Evolutionary conservation across 1,140 invertebrate genomes (phyloP), one percentile per base, ranked within the genome.

Genomic region (Drosophila kikkawai): DNA sequence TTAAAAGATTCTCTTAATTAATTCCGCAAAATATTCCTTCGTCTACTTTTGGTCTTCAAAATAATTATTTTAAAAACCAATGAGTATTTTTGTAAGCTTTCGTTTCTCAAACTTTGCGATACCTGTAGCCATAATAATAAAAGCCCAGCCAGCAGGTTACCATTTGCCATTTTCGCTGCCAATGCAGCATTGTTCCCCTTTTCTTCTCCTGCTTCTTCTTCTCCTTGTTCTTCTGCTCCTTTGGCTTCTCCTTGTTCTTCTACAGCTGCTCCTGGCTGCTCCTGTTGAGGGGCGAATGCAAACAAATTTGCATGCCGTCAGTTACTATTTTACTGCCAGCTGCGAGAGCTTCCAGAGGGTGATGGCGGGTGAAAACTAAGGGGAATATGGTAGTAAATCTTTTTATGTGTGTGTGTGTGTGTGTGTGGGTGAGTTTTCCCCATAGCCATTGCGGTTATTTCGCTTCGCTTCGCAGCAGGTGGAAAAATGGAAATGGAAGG

Each of bases 301-400:
- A 90, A 90, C 85, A 90, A 90, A 90, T 90, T 90, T 90, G 85
- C 85, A 90, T 90, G 85, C 85, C 85, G 85, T 90, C 85, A 90
- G 85, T 90, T 90, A 90, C 79, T 90, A 90, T 90, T 90, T 90
- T 90, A 88, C 84, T 87, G 84, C 84, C 84, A 87, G 80, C 84
- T 87, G 84, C 73, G 79, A 56, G 71, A 64, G 36, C 34, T 77
- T 53, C 79, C 75, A 50, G 19, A 56, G 66, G 60, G 41, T 15
- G 79, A 19, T 13, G 51, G 15, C 17, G 47, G 44, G 11, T 26
- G 42, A 42, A 36, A 36, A 29, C 19, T 15, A 5, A 29, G 51
- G 47, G 39, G 73, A 51, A 50, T 61, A 66, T 66, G 60, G 85
- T 82, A 90, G 85, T 90, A 90, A 90, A 90, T 90, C 85, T 90